Percentiles rank a stretch among this genome's conserved stretches.
These are phyloP conservation scores for Lamellibrachia satsuma DNA, from an alignment of 2,888 invertebrate species.

Conservation along the genomic window DNA sequence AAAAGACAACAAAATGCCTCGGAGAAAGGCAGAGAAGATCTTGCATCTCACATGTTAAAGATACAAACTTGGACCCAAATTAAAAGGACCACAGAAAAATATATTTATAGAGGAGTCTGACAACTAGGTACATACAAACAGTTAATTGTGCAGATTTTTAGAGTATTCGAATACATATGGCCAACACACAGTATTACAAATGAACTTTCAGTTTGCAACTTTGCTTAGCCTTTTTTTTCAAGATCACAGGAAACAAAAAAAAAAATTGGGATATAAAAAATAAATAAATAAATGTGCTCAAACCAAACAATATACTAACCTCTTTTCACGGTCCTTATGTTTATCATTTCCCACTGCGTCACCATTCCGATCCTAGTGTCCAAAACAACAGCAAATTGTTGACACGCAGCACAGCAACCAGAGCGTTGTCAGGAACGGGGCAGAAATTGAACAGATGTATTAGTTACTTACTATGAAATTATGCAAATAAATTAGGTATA, in stretches of 20 bases:
- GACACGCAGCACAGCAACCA: slow-evolving; percentile 17
- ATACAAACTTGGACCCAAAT: too few relatives aligned
- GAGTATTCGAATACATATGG: too few relatives aligned
- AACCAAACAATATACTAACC: background rate
- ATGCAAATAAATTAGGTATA: background rate
- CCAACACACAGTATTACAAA: background rate
- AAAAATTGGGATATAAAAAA: background rate
- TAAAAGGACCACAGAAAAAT: too few relatives aligned
- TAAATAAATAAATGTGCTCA: background rate
- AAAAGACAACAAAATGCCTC: too few relatives aligned
- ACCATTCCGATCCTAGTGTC: slow-evolving; percentile 11
- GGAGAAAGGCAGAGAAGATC: too few relatives aligned
- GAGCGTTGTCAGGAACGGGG: slow-evolving; percentile 11
- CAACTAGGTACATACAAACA: too few relatives aligned
- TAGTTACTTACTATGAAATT: background rate
- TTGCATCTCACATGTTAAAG: too few relatives aligned
- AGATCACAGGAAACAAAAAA: background rate
- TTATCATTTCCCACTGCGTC: background rate
- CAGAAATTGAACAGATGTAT: slow-evolving; percentile 17
- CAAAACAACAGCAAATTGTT: slow-evolving; percentile 17
- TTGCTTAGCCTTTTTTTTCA: background rate
- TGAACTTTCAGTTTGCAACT: background rate
- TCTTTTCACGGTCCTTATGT: slow-evolving; percentile 12
- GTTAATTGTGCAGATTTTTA: too few relatives aligned
- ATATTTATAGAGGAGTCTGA: too few relatives aligned